These are phyloP conservation scores for Macrophya annulata DNA, from an alignment of 2,888 invertebrate species.

Conservation along the genomic window DNA sequence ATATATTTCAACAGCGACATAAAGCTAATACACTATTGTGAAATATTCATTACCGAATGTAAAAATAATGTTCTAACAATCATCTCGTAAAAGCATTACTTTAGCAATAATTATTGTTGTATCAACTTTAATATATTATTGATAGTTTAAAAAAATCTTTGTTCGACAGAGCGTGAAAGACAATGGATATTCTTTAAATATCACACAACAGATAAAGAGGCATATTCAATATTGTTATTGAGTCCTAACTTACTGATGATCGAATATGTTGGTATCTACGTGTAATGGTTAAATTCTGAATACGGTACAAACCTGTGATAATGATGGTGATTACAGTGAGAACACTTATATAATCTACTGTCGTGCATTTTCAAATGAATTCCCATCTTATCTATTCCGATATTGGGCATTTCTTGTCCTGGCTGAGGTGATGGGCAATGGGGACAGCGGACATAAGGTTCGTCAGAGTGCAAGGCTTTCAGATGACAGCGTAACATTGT, in stretches of 20 bases:
- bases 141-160: neutral
- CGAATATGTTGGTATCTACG: too few relatives aligned
- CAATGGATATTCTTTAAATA: neutral
- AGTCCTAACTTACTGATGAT: neutral
- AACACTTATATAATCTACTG: conserved; percentile 87
- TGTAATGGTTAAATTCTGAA: neutral
- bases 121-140: neutral
- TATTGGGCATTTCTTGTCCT: conserved; percentile 79
- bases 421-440: conserved; percentile 85
- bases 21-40: conserved; percentile 1
- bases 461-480: conserved; percentile 86
- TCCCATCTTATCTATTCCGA: conserved; percentile 84
- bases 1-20: conserved; percentile 40
- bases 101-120: neutral
- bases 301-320: conserved; percentile 79
- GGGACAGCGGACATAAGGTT: conserved; percentile 84
- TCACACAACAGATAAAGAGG: conserved; percentile 50
- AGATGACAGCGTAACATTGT: conserved; percentile 88
- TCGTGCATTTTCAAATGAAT: conserved; percentile 90
- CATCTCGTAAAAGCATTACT: neutral
- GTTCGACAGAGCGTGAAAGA: neutral
- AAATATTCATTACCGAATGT: neutral
- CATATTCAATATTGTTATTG: too few relatives aligned
- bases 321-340: conserved; percentile 86
- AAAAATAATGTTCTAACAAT: neutral